Evolutionary conservation across 1,140 invertebrate species (phyloP), one percentile per base, ranked within the genome.

Genomic region (Pseudomyrmex concolor): DNA sequence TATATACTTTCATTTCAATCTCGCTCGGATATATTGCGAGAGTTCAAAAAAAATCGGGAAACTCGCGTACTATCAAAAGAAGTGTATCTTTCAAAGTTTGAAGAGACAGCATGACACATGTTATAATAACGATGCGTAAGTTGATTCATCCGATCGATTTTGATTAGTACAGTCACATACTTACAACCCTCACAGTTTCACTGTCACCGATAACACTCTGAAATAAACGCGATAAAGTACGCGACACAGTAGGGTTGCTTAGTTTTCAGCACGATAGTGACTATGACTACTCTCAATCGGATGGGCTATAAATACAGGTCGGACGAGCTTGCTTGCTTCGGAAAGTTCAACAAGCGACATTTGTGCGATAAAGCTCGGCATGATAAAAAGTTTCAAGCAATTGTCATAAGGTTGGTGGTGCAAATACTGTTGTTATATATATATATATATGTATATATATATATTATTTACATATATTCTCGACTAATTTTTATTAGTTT

Each of bases 211-310:
- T 88, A 88, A 88, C 74, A 17, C 60, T 48, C 63, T 12, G n/a
- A 17, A 55, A 60, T 19, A 74, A n/a, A n/a, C n/a, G n/a, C n/a
- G 83, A 88, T 88, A 87, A 81, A 34, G 34, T 34, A 34, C 34
- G 71, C 45, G 5, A 73, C 83, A 71, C 80, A 48, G 64, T 74
- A 87, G 73, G 87, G 84, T 70, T 89, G 74, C 60, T 83, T 89
- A 72, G 68, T 64, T 59, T 62, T 63, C 54, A 81, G 34, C 84
- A 84, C 86, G 91, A 91, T 92, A 91, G 91, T 92, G 85, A 13
- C 90, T 89, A 91, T 92, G 90, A 84, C 90, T 91, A 92, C 90
- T 76, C n/a, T 45, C 25, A 8, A 76, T 67, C 50, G 81, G 68
- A 51, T 45, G 80, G 80, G 45, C 86, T 91, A 91, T 91, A 90